Evolutionary conservation across 2,888 invertebrate species (phyloP).

Genomic region (Cecidostiba fungosa): DNA sequence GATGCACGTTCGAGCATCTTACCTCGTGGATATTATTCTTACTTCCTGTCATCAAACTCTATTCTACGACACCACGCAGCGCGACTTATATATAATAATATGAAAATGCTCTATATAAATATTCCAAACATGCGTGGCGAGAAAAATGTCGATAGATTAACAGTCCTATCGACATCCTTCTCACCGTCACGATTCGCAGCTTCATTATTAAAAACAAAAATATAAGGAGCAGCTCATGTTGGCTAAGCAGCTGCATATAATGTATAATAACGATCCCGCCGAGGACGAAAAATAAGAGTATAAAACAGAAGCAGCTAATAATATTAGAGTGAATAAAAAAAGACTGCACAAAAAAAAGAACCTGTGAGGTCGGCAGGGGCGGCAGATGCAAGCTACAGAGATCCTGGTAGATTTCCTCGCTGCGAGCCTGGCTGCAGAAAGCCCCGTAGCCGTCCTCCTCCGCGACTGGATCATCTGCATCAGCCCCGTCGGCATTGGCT

Average conservation of each 20-base stretch:
- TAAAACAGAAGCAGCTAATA: background rate
- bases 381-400: conserved; percentile 88
- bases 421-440: conserved; percentile 88
- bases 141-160: background rate
- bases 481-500: conserved; percentile 76
- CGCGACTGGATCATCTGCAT: conserved; percentile 70
- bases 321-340: background rate
- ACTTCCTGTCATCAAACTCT: too few species aligned
- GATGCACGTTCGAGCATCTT: background rate
- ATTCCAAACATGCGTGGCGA: background rate
- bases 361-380: conserved; percentile 78
- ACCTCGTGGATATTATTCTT: too few species aligned
- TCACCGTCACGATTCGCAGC: background rate
- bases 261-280: background rate
- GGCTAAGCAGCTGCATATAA: background rate
- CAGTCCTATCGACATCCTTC: background rate
- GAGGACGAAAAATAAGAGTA: background rate
- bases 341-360: conserved; percentile 68
- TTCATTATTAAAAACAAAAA: background rate
- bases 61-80: background rate
- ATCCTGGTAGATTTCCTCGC: conserved; percentile 97
- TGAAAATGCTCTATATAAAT: background rate
- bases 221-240: background rate
- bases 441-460: conserved; percentile 84
- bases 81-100: background rate